A percentile compares a stretch with the other conserved stretches of the same genome.
phyloP scores from a whole-genome alignment of 1,140 invertebrate species.

The Laodelphax striatellus region DNA sequence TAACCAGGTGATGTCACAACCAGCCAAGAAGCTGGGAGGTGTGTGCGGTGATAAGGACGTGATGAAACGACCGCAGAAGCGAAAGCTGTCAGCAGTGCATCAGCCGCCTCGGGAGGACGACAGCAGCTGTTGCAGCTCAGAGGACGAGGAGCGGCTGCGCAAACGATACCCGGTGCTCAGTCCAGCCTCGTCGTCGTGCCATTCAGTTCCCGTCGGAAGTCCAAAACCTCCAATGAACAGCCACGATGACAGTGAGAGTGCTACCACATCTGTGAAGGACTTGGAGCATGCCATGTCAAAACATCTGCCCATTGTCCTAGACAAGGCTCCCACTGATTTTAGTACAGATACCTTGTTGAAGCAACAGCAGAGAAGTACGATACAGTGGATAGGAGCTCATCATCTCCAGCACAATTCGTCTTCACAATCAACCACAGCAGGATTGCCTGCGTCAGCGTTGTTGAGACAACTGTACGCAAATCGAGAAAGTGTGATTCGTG shows the following conservation, averaged over 20 bases:
- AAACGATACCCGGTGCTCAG: constrained; percentile 38
- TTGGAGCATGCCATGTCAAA: constrained; percentile 94
- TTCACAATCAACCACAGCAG: constrained; percentile 11
- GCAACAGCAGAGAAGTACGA: constrained; percentile 74
- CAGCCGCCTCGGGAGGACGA: constrained; percentile 31
- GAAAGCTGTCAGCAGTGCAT: constrained; percentile 31
- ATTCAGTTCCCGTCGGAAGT: constrained; percentile 34
- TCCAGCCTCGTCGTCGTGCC: constrained; percentile 47
- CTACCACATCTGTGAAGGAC: constrained; percentile 68
- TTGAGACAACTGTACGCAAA: constrained; percentile 84
- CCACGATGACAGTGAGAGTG: constrained; percentile 27
- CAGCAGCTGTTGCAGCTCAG: constrained; percentile 36
- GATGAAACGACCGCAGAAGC: constrained; percentile 36
- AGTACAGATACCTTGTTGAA: constrained; percentile 74
- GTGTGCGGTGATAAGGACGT: constrained; percentile 9
- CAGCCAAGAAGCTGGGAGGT: constrained; percentile 17
- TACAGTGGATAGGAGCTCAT: constrained; percentile 82
- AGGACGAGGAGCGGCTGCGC: constrained; percentile 39
- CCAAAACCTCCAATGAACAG: constrained; percentile 30
- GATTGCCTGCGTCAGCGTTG: constrained; percentile 61
- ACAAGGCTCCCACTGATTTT: constrained; percentile 64
- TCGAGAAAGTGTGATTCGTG: constrained; percentile 85
- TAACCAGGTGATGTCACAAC: constrained; percentile 13
- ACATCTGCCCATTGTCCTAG: constrained; percentile 60
- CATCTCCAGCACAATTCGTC: constrained; percentile 40